Percentiles rank a stretch among this genome's conserved stretches.
Conservation (phyloP, 1,140 invertebrate species). For the Andrena cerasifolii region DNA sequence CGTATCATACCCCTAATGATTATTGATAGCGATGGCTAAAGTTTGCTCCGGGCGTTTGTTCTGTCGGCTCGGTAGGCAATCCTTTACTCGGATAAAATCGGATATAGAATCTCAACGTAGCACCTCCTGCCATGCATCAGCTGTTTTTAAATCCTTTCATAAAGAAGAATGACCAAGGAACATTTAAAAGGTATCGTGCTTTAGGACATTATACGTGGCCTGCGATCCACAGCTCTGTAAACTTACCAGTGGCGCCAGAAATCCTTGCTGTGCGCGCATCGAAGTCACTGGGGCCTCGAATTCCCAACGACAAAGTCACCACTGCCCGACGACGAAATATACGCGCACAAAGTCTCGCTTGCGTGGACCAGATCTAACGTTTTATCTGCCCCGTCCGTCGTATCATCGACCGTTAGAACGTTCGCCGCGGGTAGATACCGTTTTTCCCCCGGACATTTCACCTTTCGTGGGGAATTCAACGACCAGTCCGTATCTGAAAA, state of each 20-base stretch:
- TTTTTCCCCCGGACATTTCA: not conserved
- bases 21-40: not conserved
- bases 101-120: not conserved
- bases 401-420: too few species aligned
- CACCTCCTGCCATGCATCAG: too few species aligned
- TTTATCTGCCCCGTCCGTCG: not conserved
- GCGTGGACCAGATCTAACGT: too few species aligned
- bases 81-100: not conserved
- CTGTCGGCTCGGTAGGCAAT: not conserved
- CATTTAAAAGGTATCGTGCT: not conserved
- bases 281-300: slow-evolving; percentile 40
- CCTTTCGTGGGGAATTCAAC: not conserved
- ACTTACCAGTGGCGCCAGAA: slow-evolving; percentile 46
- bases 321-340: not conserved
- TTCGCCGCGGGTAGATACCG: not conserved
- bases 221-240: not conserved
- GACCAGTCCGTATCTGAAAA: not conserved
- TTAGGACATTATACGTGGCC: not conserved
- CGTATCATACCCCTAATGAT: not conserved
- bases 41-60: not conserved
- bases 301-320: slow-evolving; percentile 26
- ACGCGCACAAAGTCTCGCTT: not conserved
- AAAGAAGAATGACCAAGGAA: not conserved
- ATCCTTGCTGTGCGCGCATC: slow-evolving; percentile 46
- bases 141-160: too few species aligned